phyloP scores from a whole-genome alignment of 2,113 vertebrate species.

The Oreochromis tanganicae region DNA sequence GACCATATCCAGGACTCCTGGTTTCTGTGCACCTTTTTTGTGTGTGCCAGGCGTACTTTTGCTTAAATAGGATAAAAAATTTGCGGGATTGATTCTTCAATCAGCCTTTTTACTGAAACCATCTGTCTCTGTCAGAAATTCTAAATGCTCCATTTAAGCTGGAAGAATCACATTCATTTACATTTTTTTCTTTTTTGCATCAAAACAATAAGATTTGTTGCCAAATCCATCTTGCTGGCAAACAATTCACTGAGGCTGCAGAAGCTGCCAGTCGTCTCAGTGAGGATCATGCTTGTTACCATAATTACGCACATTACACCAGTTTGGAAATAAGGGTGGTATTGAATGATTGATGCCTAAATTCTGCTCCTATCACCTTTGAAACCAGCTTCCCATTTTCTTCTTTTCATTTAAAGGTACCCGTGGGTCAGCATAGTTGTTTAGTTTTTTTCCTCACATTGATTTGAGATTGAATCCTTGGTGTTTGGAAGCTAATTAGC shows the following conservation, averaged over 20 bases:
- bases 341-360: neutral
- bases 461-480: slow-evolving; percentile 45
- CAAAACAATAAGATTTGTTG: neutral
- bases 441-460: neutral
- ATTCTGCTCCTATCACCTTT: neutral
- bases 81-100: neutral
- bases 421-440: slow-evolving; percentile 4
- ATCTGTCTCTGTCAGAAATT: neutral
- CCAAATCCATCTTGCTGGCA: neutral
- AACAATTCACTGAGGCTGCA: neutral
- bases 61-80: neutral
- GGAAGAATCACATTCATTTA: neutral
- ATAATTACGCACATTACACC: neutral
- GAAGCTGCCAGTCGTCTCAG: neutral
- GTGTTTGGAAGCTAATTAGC: slow-evolving; percentile 47
- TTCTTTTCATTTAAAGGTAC: neutral
- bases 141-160: neutral
- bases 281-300: neutral
- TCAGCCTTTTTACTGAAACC: neutral
- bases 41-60: neutral
- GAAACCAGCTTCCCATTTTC: neutral
- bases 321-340: neutral
- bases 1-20: neutral
- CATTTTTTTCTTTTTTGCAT: neutral
- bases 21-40: neutral